A percentile compares a stretch with the other conserved stretches of the same genome.
These are phyloP conservation scores for Pinna nobilis DNA, from an alignment of 1,140 invertebrate species.

Conservation along the genomic window DNA sequence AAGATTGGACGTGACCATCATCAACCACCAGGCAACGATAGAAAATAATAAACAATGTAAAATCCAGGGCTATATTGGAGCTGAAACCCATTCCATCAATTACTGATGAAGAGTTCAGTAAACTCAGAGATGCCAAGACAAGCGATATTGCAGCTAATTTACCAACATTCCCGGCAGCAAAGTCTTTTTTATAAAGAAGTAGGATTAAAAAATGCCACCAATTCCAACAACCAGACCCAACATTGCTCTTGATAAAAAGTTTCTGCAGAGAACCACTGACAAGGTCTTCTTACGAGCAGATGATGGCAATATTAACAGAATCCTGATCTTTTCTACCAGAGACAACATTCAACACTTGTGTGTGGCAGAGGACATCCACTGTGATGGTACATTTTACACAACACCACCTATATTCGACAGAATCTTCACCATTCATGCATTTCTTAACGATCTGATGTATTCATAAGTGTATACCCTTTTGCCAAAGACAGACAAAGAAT, in stretches of 20 bases:
- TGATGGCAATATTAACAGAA: slow-evolving; percentile 4
- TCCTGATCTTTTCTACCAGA: slow-evolving; percentile 12
- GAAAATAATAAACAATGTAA: not conserved
- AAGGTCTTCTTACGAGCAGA: slow-evolving; percentile 17
- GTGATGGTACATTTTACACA: slow-evolving; percentile 27
- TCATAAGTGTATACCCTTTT: not conserved
- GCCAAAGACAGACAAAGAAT: not conserved
- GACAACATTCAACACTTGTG: slow-evolving; percentile 6
- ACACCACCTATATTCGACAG: slow-evolving; percentile 25
- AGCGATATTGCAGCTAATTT: not conserved
- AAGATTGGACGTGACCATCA: not conserved
- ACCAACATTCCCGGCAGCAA: slow-evolving; percentile 3
- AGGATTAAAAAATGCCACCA: slow-evolving; percentile 6
- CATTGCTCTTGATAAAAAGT: slow-evolving; percentile 2
- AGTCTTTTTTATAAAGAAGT: slow-evolving; percentile 6
- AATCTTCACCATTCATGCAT: slow-evolving; percentile 21
- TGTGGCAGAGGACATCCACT: not conserved
- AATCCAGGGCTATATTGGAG: slow-evolving; percentile 2
- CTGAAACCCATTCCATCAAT: not conserved
- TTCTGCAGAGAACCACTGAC: not conserved
- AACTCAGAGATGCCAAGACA: slow-evolving; percentile 10
- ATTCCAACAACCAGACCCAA: not conserved
- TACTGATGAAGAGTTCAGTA: slow-evolving; percentile 9
- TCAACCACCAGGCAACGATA: slow-evolving; percentile 16
- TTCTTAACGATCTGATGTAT: not conserved